Evolutionary conservation across 1,140 invertebrate species (phyloP).

Genomic region (Steinernema feltiae): DNA sequence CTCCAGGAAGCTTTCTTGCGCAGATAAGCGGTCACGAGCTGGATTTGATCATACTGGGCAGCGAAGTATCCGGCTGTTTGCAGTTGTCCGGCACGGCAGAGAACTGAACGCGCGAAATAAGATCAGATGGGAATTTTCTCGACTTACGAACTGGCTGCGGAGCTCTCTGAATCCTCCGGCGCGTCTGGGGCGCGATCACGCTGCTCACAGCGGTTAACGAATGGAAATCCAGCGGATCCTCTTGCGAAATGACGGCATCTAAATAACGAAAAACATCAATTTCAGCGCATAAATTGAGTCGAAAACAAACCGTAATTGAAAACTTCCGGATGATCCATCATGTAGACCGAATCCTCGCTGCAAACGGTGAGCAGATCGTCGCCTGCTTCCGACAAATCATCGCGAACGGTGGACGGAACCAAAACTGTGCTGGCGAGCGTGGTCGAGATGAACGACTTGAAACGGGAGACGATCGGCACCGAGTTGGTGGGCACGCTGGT

Average conservation of each 20-base stretch:
- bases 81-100: too few relatives aligned
- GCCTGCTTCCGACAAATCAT: background rate
- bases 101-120: too few relatives aligned
- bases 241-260: constrained; percentile 6
- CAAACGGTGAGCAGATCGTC: background rate
- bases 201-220: background rate
- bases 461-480: background rate
- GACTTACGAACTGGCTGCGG: background rate
- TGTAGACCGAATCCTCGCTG: background rate
- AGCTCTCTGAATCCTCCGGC: background rate
- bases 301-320: background rate
- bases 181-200: background rate
- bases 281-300: background rate
- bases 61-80: too few relatives aligned
- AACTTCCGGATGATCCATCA: background rate
- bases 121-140: too few relatives aligned
- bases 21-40: too few relatives aligned
- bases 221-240: background rate
- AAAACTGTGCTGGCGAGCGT: background rate
- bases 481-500: constrained; percentile 1
- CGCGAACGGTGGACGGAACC: background rate
- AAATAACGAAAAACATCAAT: background rate
- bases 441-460: background rate
- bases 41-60: too few relatives aligned
- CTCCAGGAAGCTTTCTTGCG: too few relatives aligned